Percentiles rank a stretch among this genome's conserved stretches.
phyloP scores from a whole-genome alignment of 2,113 vertebrate species.

The Pycnonotus jocosus region DNA sequence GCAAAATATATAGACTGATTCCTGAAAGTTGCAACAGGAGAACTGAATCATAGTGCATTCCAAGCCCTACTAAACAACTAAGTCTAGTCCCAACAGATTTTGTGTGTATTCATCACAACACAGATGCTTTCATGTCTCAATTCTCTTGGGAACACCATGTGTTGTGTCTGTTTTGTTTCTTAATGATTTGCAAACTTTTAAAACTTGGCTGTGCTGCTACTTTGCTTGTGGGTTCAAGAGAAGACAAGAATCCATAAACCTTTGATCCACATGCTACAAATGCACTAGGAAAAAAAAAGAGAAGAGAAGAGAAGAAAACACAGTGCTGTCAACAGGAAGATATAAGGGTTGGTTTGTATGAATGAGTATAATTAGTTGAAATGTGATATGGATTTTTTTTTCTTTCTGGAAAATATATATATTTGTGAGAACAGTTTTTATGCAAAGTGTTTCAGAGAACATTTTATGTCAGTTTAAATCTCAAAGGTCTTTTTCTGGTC shows the following conservation, averaged over 20 bases:
- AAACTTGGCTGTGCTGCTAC: not conserved
- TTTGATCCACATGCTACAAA: conserved; percentile 11
- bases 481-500: not conserved
- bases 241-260: conserved; percentile 13
- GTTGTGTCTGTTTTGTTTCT: conserved; percentile 34
- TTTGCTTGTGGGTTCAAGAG: conserved; percentile 23
- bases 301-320: not conserved
- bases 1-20: not conserved
- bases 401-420: not conserved
- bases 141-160: not conserved
- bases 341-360: not conserved
- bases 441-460: not conserved
- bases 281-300: not conserved
- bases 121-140: conserved; percentile 28
- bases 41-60: not conserved
- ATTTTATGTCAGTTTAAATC: not conserved
- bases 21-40: not conserved
- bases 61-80: not conserved
- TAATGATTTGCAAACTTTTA: conserved; percentile 29
- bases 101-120: not conserved
- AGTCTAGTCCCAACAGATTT: conserved; percentile 7
- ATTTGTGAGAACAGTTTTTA: not conserved
- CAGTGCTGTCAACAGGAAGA: conserved; percentile 11
- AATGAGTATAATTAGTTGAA: conserved; percentile 32
- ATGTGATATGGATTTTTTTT: not conserved